Percentiles rank a stretch among this genome's conserved stretches.
phyloP scores from a whole-genome alignment of 2,797 vertebrate genomes.

The Micromesistius poutassou region DNA sequence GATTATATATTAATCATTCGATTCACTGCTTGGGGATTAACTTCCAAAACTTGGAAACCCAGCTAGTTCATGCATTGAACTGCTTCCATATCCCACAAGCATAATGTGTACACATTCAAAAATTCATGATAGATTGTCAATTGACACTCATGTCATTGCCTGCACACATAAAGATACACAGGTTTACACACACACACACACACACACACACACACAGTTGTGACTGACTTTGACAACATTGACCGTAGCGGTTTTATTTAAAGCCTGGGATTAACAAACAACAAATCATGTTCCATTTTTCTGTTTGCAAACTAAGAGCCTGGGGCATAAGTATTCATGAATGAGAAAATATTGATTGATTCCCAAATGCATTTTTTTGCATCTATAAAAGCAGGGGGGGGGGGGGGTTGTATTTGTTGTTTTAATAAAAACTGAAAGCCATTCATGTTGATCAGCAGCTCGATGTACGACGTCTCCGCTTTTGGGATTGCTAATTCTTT shows the following conservation, averaged over 20 bases:
- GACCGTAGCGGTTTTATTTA: not conserved
- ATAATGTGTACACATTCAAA: not conserved
- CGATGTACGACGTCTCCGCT: not conserved
- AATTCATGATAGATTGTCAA: not conserved
- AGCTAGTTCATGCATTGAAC: not conserved
- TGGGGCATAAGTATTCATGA: not conserved
- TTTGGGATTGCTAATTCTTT: not conserved
- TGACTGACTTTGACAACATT: not conserved
- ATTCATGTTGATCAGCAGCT: not conserved
- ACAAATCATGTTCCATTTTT: not conserved
- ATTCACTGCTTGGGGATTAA: not conserved
- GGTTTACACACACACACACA: too few relatives aligned
- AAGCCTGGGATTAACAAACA: conserved; percentile 3
- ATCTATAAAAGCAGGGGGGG: not conserved
- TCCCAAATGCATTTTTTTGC: not conserved
- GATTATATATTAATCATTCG: not conserved
- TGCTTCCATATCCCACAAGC: not conserved
- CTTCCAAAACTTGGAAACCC: conserved; percentile 21
- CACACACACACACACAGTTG: not conserved
- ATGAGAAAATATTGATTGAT: not conserved
- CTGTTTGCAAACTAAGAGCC: not conserved
- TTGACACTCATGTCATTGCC: not conserved
- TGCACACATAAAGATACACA: not conserved
- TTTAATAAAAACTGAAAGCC: not conserved
- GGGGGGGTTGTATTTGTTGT: not conserved